phyloP scores from a whole-genome alignment of 2,113 vertebrate genomes.

The Neotragus moschatus region DNA sequence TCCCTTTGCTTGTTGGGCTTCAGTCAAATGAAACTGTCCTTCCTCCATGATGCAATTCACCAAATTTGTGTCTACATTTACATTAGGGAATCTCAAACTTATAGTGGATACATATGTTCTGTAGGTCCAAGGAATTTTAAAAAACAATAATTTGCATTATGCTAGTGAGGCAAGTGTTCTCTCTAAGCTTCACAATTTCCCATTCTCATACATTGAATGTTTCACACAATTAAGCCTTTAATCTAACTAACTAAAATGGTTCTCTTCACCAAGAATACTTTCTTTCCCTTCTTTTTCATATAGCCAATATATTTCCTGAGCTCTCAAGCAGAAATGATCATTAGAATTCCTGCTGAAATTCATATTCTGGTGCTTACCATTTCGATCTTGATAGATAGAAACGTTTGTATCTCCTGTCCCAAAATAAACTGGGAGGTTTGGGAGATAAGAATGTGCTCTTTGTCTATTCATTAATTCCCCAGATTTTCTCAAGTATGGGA shows the following conservation, averaged over 20 bases:
- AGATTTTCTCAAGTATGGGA: not conserved
- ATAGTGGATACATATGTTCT: not conserved
- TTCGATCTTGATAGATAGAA: not conserved
- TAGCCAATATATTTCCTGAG: not conserved
- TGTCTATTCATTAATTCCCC: not conserved
- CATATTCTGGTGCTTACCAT: not conserved
- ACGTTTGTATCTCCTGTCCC: not conserved
- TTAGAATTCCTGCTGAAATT: not conserved
- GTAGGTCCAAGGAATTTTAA: not conserved
- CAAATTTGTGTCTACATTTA: not conserved
- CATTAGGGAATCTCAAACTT: not conserved
- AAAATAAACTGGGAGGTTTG: not conserved
- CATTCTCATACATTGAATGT: not conserved
- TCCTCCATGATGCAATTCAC: not conserved
- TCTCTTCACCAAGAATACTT: not conserved
- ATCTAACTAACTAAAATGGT: not conserved
- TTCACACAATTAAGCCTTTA: not conserved
- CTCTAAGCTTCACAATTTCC: not conserved
- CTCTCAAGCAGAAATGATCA: not conserved
- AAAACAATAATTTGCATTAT: not conserved
- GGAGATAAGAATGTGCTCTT: not conserved
- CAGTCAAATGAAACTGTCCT: not conserved
- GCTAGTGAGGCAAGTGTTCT: not conserved
- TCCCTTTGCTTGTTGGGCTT: not conserved
- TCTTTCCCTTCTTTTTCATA: not conserved